phyloP scores from a whole-genome alignment of 2,888 invertebrate species.

The Sinopyrophorus schimmeli region DNA sequence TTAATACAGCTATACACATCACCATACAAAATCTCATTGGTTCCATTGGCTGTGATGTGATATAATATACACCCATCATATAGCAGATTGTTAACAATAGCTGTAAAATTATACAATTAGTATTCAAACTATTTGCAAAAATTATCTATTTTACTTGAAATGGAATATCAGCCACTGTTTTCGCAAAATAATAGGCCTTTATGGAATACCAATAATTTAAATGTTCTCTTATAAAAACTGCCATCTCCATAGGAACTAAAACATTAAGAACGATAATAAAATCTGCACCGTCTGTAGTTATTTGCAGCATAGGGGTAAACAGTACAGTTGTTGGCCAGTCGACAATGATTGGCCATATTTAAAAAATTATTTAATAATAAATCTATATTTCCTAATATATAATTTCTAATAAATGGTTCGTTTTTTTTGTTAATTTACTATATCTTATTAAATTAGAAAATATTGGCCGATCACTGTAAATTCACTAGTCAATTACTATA shows the following conservation, averaged over 20 bases:
- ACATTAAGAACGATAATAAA: conserved; percentile 10
- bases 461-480: too few species aligned
- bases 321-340: too few species aligned
- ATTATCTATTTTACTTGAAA: conserved; percentile 75
- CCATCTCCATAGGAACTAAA: conserved; percentile 94
- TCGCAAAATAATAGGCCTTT: conserved; percentile 95
- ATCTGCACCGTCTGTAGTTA: too few species aligned
- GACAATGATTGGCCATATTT: too few species aligned
- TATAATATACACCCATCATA: conserved; percentile 89
- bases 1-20: conserved; percentile 74
- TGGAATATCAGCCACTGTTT: conserved; percentile 94
- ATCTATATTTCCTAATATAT: too few species aligned
- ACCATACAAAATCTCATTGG: conserved; percentile 80
- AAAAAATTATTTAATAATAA: too few species aligned
- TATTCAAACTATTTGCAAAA: conserved; percentile 8
- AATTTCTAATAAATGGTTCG: too few species aligned
- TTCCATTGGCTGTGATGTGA: conserved; percentile 95
- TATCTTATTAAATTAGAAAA: too few species aligned
- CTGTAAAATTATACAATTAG: conserved; percentile 61
- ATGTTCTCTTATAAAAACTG: conserved; percentile 92
- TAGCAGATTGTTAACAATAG: conserved; percentile 84
- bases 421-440: too few species aligned
- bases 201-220: conserved; percentile 96
- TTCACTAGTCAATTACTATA: too few species aligned
- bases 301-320: too few species aligned